These are phyloP conservation scores for Glyptemys insculpta DNA, from an alignment of 2,797 vertebrate species.

Conservation along the genomic window DNA sequence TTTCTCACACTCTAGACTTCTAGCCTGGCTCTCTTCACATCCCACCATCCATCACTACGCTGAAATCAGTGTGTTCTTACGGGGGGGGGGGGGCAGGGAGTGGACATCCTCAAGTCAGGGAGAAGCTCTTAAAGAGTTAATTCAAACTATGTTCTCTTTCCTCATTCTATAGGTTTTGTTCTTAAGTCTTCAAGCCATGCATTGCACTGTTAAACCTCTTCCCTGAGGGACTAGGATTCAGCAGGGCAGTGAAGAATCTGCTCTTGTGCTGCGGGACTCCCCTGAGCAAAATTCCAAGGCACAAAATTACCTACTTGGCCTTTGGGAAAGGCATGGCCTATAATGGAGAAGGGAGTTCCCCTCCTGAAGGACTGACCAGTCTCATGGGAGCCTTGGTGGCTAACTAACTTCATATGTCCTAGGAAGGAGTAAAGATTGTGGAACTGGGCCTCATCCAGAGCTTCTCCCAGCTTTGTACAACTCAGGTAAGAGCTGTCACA, in stretches of 20 bases:
- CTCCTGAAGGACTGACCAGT: not conserved
- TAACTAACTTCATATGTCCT: not conserved
- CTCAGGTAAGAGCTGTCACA: not conserved
- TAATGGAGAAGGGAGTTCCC: not conserved
- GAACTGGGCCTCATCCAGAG: not conserved
- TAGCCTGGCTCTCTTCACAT: not conserved
- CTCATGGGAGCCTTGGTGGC: not conserved
- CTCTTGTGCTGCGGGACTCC: not conserved
- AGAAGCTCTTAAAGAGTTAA: not conserved
- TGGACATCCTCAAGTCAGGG: not conserved
- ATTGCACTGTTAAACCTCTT: not conserved
- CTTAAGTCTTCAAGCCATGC: not conserved
- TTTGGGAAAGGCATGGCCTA: not conserved
- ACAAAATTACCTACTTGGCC: not conserved
- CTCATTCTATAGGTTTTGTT: not conserved
- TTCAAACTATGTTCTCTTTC: not conserved
- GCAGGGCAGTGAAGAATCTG: not conserved
- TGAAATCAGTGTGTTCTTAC: not conserved
- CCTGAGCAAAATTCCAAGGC: not conserved
- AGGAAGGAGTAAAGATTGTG: rapidly evolving
- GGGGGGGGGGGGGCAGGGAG: not conserved
- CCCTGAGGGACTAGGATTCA: not conserved
- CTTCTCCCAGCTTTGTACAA: not conserved
- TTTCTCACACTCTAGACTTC: not conserved
- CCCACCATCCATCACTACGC: not conserved